Percentiles rank a stretch among this genome's conserved stretches.
These are phyloP conservation scores for Micromys minutus DNA, from an alignment of 2,113 vertebrate genomes.

Conservation along the genomic window DNA sequence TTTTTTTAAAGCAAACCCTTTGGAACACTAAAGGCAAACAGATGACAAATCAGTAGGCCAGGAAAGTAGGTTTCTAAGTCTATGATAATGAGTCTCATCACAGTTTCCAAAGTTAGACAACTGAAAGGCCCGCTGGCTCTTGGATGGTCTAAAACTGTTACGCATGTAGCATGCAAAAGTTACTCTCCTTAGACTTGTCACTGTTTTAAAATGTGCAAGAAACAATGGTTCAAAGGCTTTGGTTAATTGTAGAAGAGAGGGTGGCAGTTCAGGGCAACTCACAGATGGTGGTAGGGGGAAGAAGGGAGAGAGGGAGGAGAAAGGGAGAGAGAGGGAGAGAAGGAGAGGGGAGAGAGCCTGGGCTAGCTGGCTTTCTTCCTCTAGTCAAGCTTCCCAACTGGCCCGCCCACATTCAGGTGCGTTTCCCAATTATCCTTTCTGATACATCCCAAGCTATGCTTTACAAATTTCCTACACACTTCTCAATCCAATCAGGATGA, in stretches of 20 bases:
- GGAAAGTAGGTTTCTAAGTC: neutral
- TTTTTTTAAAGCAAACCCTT: constrained; percentile 29
- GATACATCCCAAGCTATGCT: too few relatives aligned
- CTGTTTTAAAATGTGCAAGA: neutral
- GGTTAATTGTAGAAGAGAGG: neutral
- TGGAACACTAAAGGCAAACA: neutral
- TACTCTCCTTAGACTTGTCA: neutral
- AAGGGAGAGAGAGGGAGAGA: too few relatives aligned
- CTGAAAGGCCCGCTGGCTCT: neutral
- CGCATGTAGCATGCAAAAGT: neutral
- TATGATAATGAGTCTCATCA: neutral
- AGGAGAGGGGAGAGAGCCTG: too few relatives aligned
- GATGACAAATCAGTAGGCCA: neutral
- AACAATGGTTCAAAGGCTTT: neutral
- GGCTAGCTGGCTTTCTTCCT: neutral
- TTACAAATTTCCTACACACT: neutral
- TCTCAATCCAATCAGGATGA: neutral
- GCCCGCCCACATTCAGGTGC: neutral
- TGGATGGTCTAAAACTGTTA: neutral
- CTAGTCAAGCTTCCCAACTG: neutral
- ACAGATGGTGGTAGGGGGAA: too few relatives aligned
- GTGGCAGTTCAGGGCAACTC: neutral
- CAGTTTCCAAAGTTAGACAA: neutral
- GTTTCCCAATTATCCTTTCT: neutral
- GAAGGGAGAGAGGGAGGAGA: neutral